Evolutionary conservation across 2,797 vertebrate species (phyloP), one percentile per base, ranked within the genome.

Genomic region (Mormyrus proboscirostris): DNA sequence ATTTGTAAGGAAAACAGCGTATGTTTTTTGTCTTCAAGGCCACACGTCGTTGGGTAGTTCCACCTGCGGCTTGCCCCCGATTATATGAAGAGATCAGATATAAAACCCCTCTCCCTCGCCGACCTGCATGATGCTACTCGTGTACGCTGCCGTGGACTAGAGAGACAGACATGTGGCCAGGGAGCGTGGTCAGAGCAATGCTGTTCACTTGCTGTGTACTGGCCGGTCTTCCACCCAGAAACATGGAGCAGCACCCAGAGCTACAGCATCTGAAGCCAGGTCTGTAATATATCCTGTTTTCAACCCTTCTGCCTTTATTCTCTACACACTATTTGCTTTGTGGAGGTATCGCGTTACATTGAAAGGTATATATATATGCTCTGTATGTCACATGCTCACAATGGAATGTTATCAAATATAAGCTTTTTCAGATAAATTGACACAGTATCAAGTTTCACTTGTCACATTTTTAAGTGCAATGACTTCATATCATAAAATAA

Each of bases 1-100:
- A 3, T 85, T 29, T 33, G 59, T 82, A 29, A 38, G 65, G 50
- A 44, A 76, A 87, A 50, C 14, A 51, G 38, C 16, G 10, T 2
- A 16, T 65, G 55, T 88, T 65, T 50, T 50, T 49, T 62, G 87
- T 89, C 86, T 91, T 90, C 95, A 96, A 96, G 95, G 95, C 87
- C 89, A 93, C 94, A 88, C 57, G 62, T 1, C 8, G 65, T 84
- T 92, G 86, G 87, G 29, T 33, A 50, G 89, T 44, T 92, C 87
- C 92, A 92, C 93, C 94, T 93, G 92, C 92, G 89, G 88, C 6
- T 29, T 89, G 89, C 62, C 88, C 51, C 51, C 51, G 44, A 44
- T 51, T 12, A 90, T 91, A 90, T 92, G 90, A 89, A 86, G 88
- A 92, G 87, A 90, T 89, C 90, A 91, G 90, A 91, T 89, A 91